Conservation (phyloP, 1,140 invertebrate genomes). For the Elymnias hypermnestra region DNA sequence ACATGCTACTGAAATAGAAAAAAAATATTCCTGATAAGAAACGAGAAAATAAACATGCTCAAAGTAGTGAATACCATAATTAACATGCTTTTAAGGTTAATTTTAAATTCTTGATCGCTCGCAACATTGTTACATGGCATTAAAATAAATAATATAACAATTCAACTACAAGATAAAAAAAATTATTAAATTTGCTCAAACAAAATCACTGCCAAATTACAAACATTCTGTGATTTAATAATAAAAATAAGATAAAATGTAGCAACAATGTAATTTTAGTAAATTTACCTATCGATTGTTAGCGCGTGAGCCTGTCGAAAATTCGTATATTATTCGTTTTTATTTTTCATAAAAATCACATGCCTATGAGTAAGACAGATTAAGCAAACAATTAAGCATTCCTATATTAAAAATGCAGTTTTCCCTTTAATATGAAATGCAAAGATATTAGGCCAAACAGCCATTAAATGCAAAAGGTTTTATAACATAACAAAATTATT, state of each 20-base stretch:
- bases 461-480: background rate
- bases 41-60: slow-evolving; percentile 22
- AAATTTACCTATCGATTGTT: slow-evolving; percentile 49
- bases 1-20: slow-evolving; percentile 9
- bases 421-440: too few species aligned
- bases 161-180: background rate
- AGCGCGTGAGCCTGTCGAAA: slow-evolving; percentile 39
- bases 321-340: slow-evolving; percentile 18
- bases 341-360: slow-evolving; percentile 16
- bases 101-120: slow-evolving; percentile 51
- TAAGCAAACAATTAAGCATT: slow-evolving; percentile 20
- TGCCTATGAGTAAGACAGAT: slow-evolving; percentile 26
- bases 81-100: slow-evolving; percentile 7
- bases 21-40: slow-evolving; percentile 5
- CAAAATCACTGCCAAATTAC: slow-evolving; percentile 36
- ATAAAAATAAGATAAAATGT: slow-evolving; percentile 5
- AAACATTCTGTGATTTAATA: slow-evolving; percentile 6
- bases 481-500: background rate
- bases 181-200: slow-evolving; percentile 7
- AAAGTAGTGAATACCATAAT: slow-evolving; percentile 7
- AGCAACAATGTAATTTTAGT: slow-evolving; percentile 26
- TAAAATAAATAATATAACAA: slow-evolving; percentile 23
- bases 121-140: slow-evolving; percentile 42
- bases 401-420: slow-evolving; percentile 6
- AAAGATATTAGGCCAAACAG: too few species aligned